phyloP scores from a whole-genome alignment of 2,113 vertebrate genomes.

The Rhea pennata region DNA sequence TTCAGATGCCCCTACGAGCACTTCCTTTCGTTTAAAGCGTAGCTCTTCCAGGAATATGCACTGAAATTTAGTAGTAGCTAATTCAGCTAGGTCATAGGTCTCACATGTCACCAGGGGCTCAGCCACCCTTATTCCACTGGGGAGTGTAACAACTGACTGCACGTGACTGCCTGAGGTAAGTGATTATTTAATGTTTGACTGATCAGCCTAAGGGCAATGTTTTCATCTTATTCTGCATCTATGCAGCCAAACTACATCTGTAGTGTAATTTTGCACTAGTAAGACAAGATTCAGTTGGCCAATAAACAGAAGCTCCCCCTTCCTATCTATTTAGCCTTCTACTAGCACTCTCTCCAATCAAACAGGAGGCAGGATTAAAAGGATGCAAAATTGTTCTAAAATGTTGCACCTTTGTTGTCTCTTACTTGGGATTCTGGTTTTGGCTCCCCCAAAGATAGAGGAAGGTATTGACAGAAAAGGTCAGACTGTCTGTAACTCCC shows the following conservation, averaged over 20 bases:
- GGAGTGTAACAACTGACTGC: not conserved
- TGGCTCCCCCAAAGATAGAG: not conserved
- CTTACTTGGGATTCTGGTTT: not conserved
- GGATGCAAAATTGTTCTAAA: not conserved
- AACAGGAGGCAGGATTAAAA: not conserved
- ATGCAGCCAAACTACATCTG: conserved; percentile 22
- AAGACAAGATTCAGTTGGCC: conserved; percentile 7
- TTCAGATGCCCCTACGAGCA: conserved; percentile 22
- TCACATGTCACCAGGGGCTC: not conserved
- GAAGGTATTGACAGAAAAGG: not conserved
- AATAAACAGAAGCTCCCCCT: not conserved
- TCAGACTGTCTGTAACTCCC: not conserved
- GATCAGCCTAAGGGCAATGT: not conserved
- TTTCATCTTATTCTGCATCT: not conserved
- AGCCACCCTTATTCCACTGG: not conserved
- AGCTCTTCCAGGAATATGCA: not conserved
- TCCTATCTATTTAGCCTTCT: not conserved
- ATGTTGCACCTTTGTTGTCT: not conserved
- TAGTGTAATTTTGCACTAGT: not conserved
- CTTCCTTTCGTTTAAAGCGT: not conserved
- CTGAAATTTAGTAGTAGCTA: not conserved
- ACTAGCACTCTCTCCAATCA: not conserved
- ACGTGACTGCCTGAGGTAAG: not conserved
- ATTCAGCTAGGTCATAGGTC: not conserved
- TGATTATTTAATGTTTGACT: not conserved